Evolutionary conservation across 2,888 invertebrate genomes (phyloP), one percentile per base, ranked within the genome.

Genomic region (Chloroclysta siterata): DNA sequence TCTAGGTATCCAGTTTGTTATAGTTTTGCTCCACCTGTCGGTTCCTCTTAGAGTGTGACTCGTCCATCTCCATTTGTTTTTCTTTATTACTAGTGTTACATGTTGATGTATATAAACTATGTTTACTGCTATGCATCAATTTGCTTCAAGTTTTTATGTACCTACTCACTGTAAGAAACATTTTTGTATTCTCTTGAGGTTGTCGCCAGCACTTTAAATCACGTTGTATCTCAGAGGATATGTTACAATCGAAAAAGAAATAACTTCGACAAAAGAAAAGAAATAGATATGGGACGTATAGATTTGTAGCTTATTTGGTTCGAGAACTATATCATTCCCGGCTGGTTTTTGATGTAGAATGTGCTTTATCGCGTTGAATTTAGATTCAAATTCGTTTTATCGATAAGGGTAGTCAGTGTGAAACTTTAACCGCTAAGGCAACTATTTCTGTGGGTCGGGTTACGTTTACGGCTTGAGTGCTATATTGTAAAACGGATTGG

Each of bases 161-260:
- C 50, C 22, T 22, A 22, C 22, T 33, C 51, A 33, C 11, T 15
- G 33, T 36, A 10, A 47, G 17, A n/a, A 33, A 46, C 22, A 55
- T 6, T 17, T 46, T 17, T 17, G 15, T 17, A 46, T 10, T 17
- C 56, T 66, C 48, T n/a, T 47, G 53, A 46, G 71, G 74, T 60
- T 63, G 74, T 75, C 72, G 50, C 47, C 59, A 68, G 66, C 72
- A 75, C 72, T 77, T 77, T 29, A 78, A 80, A 80, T 78, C 78
- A 76, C 69, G 65, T 65, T 65, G 56, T 46, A 65, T 74, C 79
- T 71, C 72, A 28, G 44, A 68, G 77, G 74, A 66, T 63, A 61
- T 72, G 73, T 75, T 75, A 70, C 75, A 71, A 76, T 76, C 68
- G 65, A 60, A 65, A 66, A 68, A 66, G 71, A 71, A 72, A 71